phyloP scores from a whole-genome alignment of 2,888 invertebrate species.

The Leptopilina myrica region DNA sequence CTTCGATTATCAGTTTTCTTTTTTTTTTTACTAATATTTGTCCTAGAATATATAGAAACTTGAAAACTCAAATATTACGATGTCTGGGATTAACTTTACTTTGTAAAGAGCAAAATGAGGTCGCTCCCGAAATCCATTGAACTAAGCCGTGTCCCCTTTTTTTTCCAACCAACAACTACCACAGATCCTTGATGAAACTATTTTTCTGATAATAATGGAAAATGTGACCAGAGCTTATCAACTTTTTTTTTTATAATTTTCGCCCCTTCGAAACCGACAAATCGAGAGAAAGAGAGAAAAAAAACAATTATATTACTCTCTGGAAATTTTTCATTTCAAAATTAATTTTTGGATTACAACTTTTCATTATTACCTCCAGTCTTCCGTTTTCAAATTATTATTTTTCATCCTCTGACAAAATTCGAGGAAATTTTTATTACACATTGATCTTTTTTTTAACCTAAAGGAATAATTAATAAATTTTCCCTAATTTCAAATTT shows the following conservation, averaged over 20 bases:
- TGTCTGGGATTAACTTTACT: slow-evolving; percentile 14
- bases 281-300: not conserved
- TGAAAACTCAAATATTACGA: not conserved
- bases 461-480: not conserved
- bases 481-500: too few species aligned
- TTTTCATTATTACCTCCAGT: not conserved
- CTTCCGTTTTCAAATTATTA: slow-evolving; percentile 1
- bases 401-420: not conserved
- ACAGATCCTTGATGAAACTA: slow-evolving; percentile 28
- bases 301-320: slow-evolving; percentile 15
- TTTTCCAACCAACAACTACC: not conserved
- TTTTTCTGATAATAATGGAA: slow-evolving; percentile 21
- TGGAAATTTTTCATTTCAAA: slow-evolving; percentile 10
- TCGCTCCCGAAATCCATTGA: slow-evolving; percentile 10
- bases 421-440: not conserved
- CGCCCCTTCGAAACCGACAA: not conserved
- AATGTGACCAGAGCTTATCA: slow-evolving; percentile 24
- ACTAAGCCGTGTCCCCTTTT: slow-evolving; percentile 24
- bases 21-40: not conserved
- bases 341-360: slow-evolving; percentile 10
- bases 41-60: not conserved
- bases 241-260: not conserved
- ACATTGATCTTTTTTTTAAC: not conserved
- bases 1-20: slow-evolving; percentile 5
- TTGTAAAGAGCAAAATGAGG: slow-evolving; percentile 13